These are phyloP conservation scores for Athene cunicularia DNA, from an alignment of 2,113 vertebrate species.

Conservation along the genomic window DNA sequence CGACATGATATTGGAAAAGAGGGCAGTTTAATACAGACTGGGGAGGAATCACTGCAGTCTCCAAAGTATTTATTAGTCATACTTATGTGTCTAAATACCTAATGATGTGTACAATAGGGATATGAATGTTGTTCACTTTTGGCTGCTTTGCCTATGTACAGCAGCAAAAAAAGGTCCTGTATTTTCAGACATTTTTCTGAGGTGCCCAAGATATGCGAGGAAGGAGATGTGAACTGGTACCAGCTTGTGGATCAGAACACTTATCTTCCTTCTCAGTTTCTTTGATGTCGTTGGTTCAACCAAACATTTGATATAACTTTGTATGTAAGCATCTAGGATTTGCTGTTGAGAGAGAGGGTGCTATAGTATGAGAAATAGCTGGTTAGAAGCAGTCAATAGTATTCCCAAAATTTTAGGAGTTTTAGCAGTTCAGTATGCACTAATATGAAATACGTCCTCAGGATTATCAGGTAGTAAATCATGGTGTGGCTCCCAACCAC, in stretches of 20 bases:
- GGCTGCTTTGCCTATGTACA: background rate
- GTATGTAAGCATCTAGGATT: background rate
- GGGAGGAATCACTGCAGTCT: background rate
- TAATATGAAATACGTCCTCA: background rate
- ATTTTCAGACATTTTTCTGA: background rate
- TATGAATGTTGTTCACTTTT: background rate
- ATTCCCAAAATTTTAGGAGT: background rate
- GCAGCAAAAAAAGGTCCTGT: background rate
- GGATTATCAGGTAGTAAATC: background rate
- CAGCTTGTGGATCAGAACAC: background rate
- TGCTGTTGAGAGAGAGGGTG: slow-evolving; percentile 10
- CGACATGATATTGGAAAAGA: background rate
- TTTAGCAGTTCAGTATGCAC: background rate
- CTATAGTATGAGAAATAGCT: background rate
- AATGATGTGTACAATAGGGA: background rate
- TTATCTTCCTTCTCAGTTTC: background rate
- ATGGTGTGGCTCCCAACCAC: slow-evolving; percentile 53
- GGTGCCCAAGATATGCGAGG: background rate
- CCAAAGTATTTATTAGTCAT: background rate
- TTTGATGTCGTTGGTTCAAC: background rate
- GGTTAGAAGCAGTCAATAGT: slow-evolving; percentile 44
- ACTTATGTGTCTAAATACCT: background rate
- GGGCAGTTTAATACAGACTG: background rate
- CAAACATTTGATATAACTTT: background rate
- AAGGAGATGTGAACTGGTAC: background rate